A percentile compares a stretch with the other conserved stretches of the same genome.
Evolutionary conservation across 2,888 invertebrate species (phyloP).

Genomic region (Magallana nippona): DNA sequence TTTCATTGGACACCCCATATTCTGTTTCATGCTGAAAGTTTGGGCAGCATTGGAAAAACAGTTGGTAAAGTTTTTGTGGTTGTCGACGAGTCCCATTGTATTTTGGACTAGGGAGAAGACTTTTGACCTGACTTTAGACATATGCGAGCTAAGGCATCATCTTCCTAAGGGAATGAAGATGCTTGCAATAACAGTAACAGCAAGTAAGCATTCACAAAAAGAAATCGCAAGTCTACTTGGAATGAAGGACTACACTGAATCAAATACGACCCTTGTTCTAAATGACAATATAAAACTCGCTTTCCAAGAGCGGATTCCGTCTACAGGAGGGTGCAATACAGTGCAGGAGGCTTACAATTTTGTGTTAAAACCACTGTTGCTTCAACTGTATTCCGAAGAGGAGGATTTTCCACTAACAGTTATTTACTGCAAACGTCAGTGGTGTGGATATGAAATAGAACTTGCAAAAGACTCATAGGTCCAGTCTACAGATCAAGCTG

Average conservation of each 20-base stretch:
- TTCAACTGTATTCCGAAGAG: no score
- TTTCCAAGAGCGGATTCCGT: neutral
- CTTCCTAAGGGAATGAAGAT: neutral
- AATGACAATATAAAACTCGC: neutral
- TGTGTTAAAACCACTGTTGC: no score
- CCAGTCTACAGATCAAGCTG: neutral
- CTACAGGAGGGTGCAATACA: neutral
- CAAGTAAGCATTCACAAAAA: conserved; percentile 2
- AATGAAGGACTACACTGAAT: neutral
- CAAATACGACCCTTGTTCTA: neutral
- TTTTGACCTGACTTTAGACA: neutral
- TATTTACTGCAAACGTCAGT: neutral
- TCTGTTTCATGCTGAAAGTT: neutral
- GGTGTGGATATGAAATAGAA: conserved; percentile 5
- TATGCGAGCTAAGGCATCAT: conserved; percentile 1
- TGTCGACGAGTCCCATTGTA: conserved; percentile 33
- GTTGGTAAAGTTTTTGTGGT: neutral
- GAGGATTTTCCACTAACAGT: neutral
- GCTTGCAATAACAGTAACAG: conserved; percentile 14
- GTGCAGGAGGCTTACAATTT: no score
- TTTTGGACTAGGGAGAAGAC: conserved; percentile 36
- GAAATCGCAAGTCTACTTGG: no score
- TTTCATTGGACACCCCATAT: conserved; percentile 38
- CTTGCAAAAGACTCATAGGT: neutral
- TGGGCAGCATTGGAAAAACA: neutral